phyloP scores from a whole-genome alignment of 35 echinoderm and acorn worm genomes.

The Acanthaster planci region DNA sequence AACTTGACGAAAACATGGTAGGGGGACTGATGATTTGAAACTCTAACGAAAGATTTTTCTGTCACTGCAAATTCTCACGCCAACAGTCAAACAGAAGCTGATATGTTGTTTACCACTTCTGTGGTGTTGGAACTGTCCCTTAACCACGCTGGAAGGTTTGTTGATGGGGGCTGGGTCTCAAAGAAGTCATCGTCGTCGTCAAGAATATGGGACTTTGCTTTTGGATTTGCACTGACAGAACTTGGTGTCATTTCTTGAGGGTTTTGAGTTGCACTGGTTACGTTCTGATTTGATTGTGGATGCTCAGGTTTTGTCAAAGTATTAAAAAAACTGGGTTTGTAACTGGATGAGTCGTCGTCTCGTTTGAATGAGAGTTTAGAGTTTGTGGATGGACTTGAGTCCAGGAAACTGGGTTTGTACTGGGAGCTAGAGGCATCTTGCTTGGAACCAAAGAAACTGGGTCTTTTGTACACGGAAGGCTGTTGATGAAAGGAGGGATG shows the following conservation, averaged over 20 bases:
- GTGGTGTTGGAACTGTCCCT: neutral
- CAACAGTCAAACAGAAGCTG: neutral
- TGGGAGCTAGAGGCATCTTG: neutral
- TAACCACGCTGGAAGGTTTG: neutral
- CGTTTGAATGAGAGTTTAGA: neutral
- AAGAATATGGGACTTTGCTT: neutral
- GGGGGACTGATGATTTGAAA: too few species aligned
- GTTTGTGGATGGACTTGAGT: neutral
- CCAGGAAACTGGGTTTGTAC: conserved; percentile 1
- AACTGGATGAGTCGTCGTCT: neutral
- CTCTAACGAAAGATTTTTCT: too few species aligned
- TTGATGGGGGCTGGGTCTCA: neutral
- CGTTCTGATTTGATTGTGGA: neutral
- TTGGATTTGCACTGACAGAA: neutral
- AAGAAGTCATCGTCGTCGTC: neutral
- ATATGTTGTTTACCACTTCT: conserved; percentile 8
- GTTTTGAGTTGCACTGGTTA: neutral
- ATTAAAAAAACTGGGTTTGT: conserved; percentile 11
- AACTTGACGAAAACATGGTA: too few species aligned
- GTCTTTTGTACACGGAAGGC: neutral
- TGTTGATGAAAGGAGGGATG: conserved; percentile 5
- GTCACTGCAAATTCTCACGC: neutral
- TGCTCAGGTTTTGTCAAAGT: neutral
- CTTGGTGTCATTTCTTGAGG: neutral
- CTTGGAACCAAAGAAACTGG: conserved; percentile 15